Base-by-base conservation (phyloP, 1,140 invertebrate genomes). In the Drosophila teissieri region DNA sequence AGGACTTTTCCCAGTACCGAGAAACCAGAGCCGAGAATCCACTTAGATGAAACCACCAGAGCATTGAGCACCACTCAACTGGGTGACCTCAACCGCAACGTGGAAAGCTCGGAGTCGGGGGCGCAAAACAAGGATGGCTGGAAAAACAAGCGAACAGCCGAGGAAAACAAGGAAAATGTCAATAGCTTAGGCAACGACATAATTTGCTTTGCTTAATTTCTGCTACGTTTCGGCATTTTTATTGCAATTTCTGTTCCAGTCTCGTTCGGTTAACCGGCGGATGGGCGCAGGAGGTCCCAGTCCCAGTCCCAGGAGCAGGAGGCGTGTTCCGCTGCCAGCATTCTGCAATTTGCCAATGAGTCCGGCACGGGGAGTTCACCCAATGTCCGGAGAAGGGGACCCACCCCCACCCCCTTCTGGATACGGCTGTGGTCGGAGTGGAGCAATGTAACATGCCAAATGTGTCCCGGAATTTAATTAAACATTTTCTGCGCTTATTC, bases 381-480 rank as follows among this genome's bases (percentile, higher is more conserved):
- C 42, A 12, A 10, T 2, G 22, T 19, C 56, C 34, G n/a, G n/a
- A 22, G 51, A 27, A 39, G 19, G 36, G 48, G 11, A 17, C 40
- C 27, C 53, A 2, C 12, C 37, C 40, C 27, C 53, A 2, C 12
- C 37, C 37, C 10, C 1, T 19, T 48, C 14, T 27, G 24, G 52
- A 58, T 63, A 54, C 45, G 82, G 58, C 68, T 86, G 78, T 81
- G 82, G 82, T 75, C 78, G 64, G 69, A 65, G 44, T 45, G 56
- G n/a, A 77, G 78, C 75, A 82, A 86, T 86, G 83, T 89, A 86
- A 89, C 83, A 88, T 88, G 84, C 83, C 83, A 89, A 86, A 88
- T 86, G 83, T 86, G 83, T 88, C 83, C 83, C 84, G 83, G 83
- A 86, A 86, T 86, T 86, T 86, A 86, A 86, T 86, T 86, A 86